These are phyloP conservation scores for Mythimna albipuncta DNA, from an alignment of 2,888 invertebrate species.

Conservation along the genomic window DNA sequence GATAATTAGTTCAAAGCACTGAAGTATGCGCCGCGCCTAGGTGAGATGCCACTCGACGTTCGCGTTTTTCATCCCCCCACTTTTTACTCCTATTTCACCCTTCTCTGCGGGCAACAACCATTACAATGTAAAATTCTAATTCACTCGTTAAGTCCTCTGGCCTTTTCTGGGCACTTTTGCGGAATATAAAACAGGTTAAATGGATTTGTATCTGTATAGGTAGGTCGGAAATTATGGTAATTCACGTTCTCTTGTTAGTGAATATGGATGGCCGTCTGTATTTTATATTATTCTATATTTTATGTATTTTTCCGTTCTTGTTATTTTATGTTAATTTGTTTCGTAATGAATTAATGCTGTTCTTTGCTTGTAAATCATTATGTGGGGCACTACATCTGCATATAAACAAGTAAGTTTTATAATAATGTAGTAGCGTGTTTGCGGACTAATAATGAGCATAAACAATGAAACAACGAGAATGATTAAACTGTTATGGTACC, in stretches of 20 bases:
- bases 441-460: slow-evolving; percentile 11
- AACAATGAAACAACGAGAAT: slow-evolving; percentile 1
- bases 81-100: slow-evolving; percentile 63
- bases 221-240: slow-evolving; percentile 70
- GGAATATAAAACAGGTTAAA: slow-evolving; percentile 78
- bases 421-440: slow-evolving; percentile 24
- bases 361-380: slow-evolving; percentile 53
- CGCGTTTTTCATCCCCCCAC: slow-evolving; percentile 49
- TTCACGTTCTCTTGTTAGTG: slow-evolving; percentile 63
- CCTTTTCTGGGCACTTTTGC: slow-evolving; percentile 75
- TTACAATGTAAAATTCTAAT: slow-evolving; percentile 86
- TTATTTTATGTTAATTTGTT: slow-evolving; percentile 63
- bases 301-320: slow-evolving; percentile 55
- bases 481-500: neutral
- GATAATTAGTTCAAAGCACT: slow-evolving; percentile 71
- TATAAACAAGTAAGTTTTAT: slow-evolving; percentile 47
- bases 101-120: slow-evolving; percentile 63
- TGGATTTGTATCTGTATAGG: slow-evolving; percentile 73
- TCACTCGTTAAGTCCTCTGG: slow-evolving; percentile 79
- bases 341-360: slow-evolving; percentile 58
- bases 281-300: slow-evolving; percentile 62
- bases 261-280: slow-evolving; percentile 59
- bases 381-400: slow-evolving; percentile 51
- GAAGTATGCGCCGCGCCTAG: slow-evolving; percentile 59
- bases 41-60: slow-evolving; percentile 55